Conservation (phyloP, 2,888 invertebrate genomes). For the Osmoderma eremita region DNA sequence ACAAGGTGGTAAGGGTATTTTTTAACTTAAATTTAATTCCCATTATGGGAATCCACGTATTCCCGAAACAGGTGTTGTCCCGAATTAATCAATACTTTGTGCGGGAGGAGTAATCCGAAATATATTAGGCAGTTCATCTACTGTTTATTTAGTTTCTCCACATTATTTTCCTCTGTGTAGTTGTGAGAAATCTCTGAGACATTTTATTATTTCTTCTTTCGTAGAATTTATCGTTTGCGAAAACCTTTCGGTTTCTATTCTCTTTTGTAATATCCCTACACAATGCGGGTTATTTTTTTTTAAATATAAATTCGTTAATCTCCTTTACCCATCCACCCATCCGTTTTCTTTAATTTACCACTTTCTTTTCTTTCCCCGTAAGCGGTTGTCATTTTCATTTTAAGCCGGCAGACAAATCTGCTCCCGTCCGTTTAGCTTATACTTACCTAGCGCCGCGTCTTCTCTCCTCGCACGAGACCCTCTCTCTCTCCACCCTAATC, state of each 20-base stretch:
- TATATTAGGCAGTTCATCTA: not conserved
- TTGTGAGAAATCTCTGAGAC: not conserved
- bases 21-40: no score
- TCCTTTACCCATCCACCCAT: conserved; percentile 10
- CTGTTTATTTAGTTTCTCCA: not conserved
- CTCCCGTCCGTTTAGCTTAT: conserved; percentile 22
- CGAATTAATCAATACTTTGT: no score
- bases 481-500: conserved; percentile 23
- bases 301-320: conserved; percentile 23
- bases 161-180: not conserved
- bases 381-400: conserved; percentile 33
- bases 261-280: not conserved
- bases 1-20: no score
- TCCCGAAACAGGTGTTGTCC: no score
- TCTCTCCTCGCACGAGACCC: not conserved
- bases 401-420: conserved; percentile 33
- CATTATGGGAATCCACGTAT: no score
- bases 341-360: conserved; percentile 18
- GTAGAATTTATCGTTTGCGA: no score
- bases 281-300: not conserved
- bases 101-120: not conserved
- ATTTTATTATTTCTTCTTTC: not conserved
- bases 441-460: conserved; percentile 14
- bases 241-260: no score
- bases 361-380: conserved; percentile 7